Evolutionary conservation across 2,113 vertebrate species (phyloP), one percentile per base, ranked within the genome.

Genomic region (human (Homo sapiens)): DNA sequence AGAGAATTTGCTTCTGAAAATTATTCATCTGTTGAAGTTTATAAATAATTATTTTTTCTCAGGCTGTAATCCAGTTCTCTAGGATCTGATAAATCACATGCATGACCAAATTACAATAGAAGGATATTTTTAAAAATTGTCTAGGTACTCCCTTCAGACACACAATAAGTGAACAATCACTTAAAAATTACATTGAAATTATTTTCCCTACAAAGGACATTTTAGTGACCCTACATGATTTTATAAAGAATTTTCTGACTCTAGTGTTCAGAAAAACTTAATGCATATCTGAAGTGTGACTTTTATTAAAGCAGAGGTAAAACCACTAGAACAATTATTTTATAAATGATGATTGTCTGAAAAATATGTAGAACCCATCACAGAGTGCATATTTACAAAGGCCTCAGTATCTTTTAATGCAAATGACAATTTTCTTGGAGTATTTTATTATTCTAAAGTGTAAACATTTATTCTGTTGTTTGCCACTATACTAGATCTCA

Each of bases 1-100:
- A 75, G 13, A 91, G 25, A 96, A 64, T 92, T 66, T 92, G n/a
- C 30, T 61, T 94, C 38, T 79, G 64, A 96, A 95, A 96, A 96
- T 32, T 89, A 8, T 79, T 76, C 23, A n/a, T 32, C 23, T 66
- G 40, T 80, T 68, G 22, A 96, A 92, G 57, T 94, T 89, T 76
- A 25, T 43, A 82, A 95, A 40, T 10, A 48, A 68, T 32, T 76
- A 64, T 92, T 76, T 81, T 38, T 48, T 14, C 66, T 89, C 83
- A 91, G 45, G 61, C 8, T 61, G 6, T 50, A 87, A 93, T 93
- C 22, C 25, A 86, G 64, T 93, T 85, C 61, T 59, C 52, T 40
- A 89, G 52, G 1, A 64, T 45, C 14, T 90, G 32, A 68, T 94
- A 76, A 94, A 55, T 83, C 27, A 48, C 64, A 82, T 59, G 5